Percentiles rank a stretch among this genome's conserved stretches.
Conservation (phyloP, 2,797 vertebrate species). For the Brachyrhaphis roseni region DNA sequence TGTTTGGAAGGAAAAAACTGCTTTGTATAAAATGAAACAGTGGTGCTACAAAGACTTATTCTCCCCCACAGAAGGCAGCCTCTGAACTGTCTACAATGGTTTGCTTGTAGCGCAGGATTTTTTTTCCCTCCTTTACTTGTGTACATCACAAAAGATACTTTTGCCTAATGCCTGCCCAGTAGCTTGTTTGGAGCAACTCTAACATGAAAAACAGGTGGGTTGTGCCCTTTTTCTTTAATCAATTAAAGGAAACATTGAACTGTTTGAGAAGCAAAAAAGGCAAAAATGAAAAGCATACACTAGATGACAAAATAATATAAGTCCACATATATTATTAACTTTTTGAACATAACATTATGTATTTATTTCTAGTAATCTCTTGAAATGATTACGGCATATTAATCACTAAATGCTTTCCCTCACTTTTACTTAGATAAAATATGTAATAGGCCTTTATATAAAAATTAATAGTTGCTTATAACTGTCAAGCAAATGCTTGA, state of each 20-base stretch:
- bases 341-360: neutral
- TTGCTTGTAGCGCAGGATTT: neutral
- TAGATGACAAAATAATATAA: neutral
- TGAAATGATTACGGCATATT: neutral
- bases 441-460: neutral
- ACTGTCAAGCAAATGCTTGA: neutral
- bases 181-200: neutral
- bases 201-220: neutral
- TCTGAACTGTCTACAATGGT: constrained; percentile 5
- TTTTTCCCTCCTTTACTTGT: neutral
- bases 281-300: neutral
- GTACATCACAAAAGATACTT: neutral
- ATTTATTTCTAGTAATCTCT: neutral
- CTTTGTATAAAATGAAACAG: constrained; percentile 6
- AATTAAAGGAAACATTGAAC: neutral
- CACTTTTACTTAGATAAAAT: neutral
- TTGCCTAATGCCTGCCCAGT: neutral
- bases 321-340: neutral
- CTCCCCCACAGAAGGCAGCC: neutral
- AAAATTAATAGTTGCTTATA: neutral
- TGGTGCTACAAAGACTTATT: neutral
- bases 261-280: neutral
- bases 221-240: neutral
- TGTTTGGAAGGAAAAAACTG: neutral
- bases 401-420: neutral